These are phyloP conservation scores for Hirudinaria manillensis DNA, from an alignment of 2,888 invertebrate species.

Conservation along the genomic window DNA sequence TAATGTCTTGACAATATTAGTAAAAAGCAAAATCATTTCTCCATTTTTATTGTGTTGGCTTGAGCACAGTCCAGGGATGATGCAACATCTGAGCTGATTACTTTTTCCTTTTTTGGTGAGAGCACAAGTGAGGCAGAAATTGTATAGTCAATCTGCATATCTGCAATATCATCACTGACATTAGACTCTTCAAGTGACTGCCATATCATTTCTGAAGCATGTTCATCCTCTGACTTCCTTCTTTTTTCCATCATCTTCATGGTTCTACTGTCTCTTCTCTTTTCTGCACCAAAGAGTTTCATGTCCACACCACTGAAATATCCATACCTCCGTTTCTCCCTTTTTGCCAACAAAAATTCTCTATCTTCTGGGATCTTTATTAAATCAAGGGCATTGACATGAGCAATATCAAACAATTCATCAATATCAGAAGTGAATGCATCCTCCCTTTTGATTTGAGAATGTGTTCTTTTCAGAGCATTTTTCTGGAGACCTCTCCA, in stretches of 20 bases:
- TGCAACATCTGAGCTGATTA: neutral
- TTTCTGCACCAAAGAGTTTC: neutral
- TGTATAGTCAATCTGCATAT: neutral
- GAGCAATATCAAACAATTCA: neutral
- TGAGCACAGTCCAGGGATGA: slow-evolving; percentile 71
- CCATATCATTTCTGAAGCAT: neutral
- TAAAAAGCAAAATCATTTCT: too few species aligned
- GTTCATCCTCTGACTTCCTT: neutral
- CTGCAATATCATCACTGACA: neutral
- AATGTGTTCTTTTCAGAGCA: neutral
- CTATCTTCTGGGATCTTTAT: too few species aligned
- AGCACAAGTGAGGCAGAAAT: neutral
- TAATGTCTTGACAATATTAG: too few species aligned
- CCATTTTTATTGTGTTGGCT: too few species aligned
- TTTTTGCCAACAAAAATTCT: neutral
- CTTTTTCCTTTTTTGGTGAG: neutral
- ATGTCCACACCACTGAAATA: too few species aligned
- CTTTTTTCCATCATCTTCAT: neutral
- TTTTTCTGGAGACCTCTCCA: neutral
- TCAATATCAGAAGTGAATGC: neutral
- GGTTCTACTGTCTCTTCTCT: neutral
- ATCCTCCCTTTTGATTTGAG: neutral
- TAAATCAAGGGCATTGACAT: too few species aligned
- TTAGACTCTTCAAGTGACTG: neutral
- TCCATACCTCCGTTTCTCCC: neutral